These are phyloP conservation scores for Sycophila sp. DNA, from an alignment of 1,140 invertebrate species.

Conservation along the genomic window DNA sequence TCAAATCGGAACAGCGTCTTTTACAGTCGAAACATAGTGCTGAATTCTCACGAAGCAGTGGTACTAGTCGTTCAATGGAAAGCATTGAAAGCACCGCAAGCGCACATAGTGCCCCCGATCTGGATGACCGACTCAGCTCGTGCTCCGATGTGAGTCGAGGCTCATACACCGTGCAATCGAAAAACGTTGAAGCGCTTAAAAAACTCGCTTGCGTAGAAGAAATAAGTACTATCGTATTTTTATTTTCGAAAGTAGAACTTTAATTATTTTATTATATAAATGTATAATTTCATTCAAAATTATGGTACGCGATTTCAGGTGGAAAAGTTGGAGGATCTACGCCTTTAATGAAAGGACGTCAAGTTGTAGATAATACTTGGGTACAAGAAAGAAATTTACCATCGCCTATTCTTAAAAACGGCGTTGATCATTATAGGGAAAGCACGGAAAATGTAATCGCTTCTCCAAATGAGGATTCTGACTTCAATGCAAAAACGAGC, in stretches of 20 bases:
- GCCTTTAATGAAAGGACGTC: slow-evolving; percentile 41
- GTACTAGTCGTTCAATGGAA: slow-evolving; percentile 57
- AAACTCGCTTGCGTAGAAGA: slow-evolving; percentile 54
- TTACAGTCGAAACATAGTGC: slow-evolving; percentile 41
- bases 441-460: slow-evolving; percentile 32
- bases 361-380: slow-evolving; percentile 54
- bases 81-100: slow-evolving; percentile 62
- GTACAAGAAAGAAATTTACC: slow-evolving; percentile 49
- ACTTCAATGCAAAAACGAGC: slow-evolving; percentile 51
- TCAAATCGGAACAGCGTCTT: slow-evolving; percentile 55
- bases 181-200: slow-evolving; percentile 52
- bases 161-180: slow-evolving; percentile 52
- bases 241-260: no score
- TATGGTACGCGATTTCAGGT: slow-evolving; percentile 3
- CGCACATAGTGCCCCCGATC: slow-evolving; percentile 59
- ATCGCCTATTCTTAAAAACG: slow-evolving; percentile 58
- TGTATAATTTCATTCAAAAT: no score
- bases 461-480: slow-evolving; percentile 35
- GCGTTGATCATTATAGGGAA: slow-evolving; percentile 29
- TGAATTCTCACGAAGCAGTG: slow-evolving; percentile 40
- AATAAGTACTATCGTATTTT: no score
- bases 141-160: slow-evolving; percentile 59
- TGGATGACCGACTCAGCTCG: slow-evolving; percentile 53
- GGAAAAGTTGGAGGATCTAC: slow-evolving; percentile 40
- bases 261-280: no score